Evolutionary conservation across 2,888 invertebrate genomes (phyloP), one percentile per base, ranked within the genome.

Genomic region (Andrena hattorfiana): DNA sequence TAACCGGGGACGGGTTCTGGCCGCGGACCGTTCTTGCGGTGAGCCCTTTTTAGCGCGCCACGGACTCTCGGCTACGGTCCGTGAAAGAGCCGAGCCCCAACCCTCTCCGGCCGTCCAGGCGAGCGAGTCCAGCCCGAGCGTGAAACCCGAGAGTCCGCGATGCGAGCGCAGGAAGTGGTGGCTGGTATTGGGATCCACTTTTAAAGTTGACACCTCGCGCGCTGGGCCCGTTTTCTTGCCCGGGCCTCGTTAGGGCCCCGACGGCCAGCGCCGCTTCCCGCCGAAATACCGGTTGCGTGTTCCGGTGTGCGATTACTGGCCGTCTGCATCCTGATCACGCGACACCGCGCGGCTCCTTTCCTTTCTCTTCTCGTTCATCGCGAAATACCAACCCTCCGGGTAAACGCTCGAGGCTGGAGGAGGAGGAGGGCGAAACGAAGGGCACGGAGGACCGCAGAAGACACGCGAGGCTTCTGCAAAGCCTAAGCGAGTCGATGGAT

Each of bases 131-230:
- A 48, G 26, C 42, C 26, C 23, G 48, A 56, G 62, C 68, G 66
- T 67, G 80, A 76, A 80, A 80, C 71, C 76, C 59, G 76, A 80
- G 70, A 80, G 62, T 66, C 28, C 76, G 35, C 60, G 23, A 8
- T 42, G 42, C 20, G 26, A 56, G 78, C 79, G 72, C 69, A 84
- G 84, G 84, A 84, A 83, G 84, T 73, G 83, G 76, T 66, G 76
- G 72, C 42, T 16, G 71, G 79, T 76, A 84, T 84, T 84, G 79
- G 83, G 83, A 84, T 75, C 84, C 79, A 83, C 84, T 84, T 42
- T 84, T 84, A 84, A 84, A 84, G 84, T 84, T 79, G 84, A 84
- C 84, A 84, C 84, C 83, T 84, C 69, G 51, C 78, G 81, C 69
- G 75, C 73, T 56, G 54, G 59, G 59, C 70, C 71, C 75, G 72